These are phyloP conservation scores for Diplodus sargus DNA, from an alignment of 2,797 vertebrate species.

Conservation along the genomic window DNA sequence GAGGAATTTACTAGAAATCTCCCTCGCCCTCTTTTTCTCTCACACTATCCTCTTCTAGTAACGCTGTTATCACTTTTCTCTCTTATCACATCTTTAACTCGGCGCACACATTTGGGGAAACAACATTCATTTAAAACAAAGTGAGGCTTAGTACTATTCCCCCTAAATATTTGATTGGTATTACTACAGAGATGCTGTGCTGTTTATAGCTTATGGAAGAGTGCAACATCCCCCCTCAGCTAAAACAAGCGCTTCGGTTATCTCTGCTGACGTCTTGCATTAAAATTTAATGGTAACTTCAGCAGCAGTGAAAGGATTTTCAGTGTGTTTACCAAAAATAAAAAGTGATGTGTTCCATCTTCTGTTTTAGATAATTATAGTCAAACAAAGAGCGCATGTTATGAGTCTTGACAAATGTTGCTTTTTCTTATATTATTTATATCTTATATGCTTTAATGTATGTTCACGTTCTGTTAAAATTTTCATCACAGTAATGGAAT, in stretches of 20 bases:
- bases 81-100: slow-evolving; percentile 1
- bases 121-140: background rate
- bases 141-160: background rate
- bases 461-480: slow-evolving; percentile 15
- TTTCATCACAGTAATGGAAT: slow-evolving; percentile 7
- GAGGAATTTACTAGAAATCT: slow-evolving; percentile 58
- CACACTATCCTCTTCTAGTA: background rate
- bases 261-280: background rate
- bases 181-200: background rate
- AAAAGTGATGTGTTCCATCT: background rate
- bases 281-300: slow-evolving; percentile 17
- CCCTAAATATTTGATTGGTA: background rate
- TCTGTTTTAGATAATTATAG: background rate
- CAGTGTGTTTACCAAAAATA: background rate
- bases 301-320: background rate
- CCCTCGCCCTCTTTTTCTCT: slow-evolving; percentile 4
- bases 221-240: slow-evolving; percentile 8
- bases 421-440: background rate
- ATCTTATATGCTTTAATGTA: background rate
- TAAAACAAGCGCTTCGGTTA: slow-evolving; percentile 11
- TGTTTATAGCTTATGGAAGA: slow-evolving; percentile 6
- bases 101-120: background rate
- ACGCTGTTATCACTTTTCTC: slow-evolving; percentile 7
- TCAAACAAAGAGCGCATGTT: background rate
- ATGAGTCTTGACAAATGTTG: background rate